Conservation (phyloP, 2,888 invertebrate species). For the Mimumesa dahlbomi region DNA sequence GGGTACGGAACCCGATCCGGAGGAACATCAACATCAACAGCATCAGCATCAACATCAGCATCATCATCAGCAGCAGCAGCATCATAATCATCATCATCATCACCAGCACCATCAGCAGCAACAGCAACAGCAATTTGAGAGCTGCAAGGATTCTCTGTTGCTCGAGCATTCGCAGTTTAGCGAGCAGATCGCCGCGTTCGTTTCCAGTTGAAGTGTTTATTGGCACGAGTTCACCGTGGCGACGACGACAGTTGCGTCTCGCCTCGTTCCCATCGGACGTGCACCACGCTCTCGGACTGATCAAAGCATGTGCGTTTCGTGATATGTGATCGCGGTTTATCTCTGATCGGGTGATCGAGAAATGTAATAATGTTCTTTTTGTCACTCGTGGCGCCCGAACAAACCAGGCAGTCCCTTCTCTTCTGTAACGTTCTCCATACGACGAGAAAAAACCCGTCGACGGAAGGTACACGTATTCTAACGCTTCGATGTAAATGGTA, state of each 20-base stretch:
- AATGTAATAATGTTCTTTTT: too few species aligned
- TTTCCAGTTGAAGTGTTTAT: slow-evolving; percentile 76
- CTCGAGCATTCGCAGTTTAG: slow-evolving; percentile 78
- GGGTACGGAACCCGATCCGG: slow-evolving; percentile 70
- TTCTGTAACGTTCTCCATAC: too few species aligned
- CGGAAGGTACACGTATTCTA: not conserved
- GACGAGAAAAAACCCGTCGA: slow-evolving; percentile 16
- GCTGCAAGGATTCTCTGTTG: slow-evolving; percentile 77
- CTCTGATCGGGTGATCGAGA: slow-evolving; percentile 35
- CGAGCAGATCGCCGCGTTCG: slow-evolving; percentile 78
- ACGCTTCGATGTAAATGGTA: too few species aligned
- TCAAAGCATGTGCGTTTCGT: slow-evolving; percentile 56
- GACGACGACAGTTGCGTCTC: slow-evolving; percentile 37
- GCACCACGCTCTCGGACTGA: slow-evolving; percentile 57
- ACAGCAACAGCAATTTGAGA: slow-evolving; percentile 76
- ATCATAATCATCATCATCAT: too few species aligned
- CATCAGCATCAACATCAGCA: too few species aligned
- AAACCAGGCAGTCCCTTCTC: slow-evolving; percentile 14
- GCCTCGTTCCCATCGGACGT: slow-evolving; percentile 41
- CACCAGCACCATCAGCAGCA: slow-evolving; percentile 55
- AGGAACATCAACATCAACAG: slow-evolving; percentile 70
- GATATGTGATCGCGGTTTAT: slow-evolving; percentile 56
- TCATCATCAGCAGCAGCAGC: too few species aligned
- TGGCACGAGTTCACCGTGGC: slow-evolving; percentile 24
- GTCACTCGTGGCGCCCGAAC: slow-evolving; percentile 22